Percentiles rank a stretch among this genome's conserved stretches.
These are phyloP conservation scores for Melanerpes formicivorus DNA, from an alignment of 2,113 vertebrate species.

Conservation along the genomic window DNA sequence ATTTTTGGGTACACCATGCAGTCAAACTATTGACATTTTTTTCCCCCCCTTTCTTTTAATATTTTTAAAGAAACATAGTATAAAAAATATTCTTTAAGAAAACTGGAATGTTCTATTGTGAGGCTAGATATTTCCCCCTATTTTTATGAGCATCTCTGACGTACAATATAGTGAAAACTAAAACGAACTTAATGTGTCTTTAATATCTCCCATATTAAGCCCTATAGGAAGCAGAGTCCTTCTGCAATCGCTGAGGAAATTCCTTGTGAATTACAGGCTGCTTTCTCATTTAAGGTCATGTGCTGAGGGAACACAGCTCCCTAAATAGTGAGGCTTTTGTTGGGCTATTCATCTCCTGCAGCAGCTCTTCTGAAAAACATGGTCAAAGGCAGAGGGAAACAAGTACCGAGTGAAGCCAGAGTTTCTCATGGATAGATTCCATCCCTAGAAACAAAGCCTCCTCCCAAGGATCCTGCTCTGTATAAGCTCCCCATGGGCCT, in stretches of 20 bases:
- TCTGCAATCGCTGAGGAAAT: constrained; percentile 54
- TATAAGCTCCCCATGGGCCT: constrained; percentile 54
- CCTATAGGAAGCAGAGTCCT: constrained; percentile 46
- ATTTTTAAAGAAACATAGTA: not conserved
- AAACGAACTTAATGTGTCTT: not conserved
- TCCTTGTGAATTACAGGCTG: constrained; percentile 70
- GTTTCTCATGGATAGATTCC: constrained; percentile 68
- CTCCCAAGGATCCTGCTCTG: constrained; percentile 54
- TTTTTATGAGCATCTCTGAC: constrained; percentile 1
- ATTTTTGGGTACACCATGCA: not conserved
- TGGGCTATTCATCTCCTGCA: constrained; percentile 69
- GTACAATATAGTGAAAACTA: constrained; percentile 19
- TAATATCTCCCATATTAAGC: constrained; percentile 50
- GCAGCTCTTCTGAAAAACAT: constrained; percentile 69
- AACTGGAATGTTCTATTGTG: not conserved
- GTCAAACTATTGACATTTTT: not conserved
- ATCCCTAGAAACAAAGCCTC: constrained; percentile 63
- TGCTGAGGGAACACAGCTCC: constrained; percentile 64
- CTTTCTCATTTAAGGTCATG: constrained; percentile 73
- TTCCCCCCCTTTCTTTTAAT: not conserved
- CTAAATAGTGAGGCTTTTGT: constrained; percentile 71
- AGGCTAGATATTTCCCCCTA: not conserved
- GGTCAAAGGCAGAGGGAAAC: constrained; percentile 64
- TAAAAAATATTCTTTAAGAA: not conserved
- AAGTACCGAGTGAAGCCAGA: constrained; percentile 60